Conservation (phyloP, 37 sponge, comb jelly and placozoan species). For the Petrosia ficiformis region DNA sequence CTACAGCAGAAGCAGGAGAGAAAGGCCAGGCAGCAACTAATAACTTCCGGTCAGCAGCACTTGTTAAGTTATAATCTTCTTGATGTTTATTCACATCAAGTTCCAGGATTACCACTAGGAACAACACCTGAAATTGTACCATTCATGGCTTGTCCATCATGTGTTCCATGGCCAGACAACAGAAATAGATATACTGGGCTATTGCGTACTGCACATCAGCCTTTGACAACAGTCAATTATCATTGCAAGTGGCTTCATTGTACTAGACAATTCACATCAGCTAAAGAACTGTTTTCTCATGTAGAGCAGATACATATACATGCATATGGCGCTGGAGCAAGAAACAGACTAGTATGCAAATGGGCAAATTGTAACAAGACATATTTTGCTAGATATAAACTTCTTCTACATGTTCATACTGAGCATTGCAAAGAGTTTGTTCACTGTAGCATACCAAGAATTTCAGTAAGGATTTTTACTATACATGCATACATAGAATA, state of each 20-base stretch:
- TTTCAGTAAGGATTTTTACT: no score
- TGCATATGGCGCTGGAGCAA: neutral
- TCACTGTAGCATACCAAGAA: no score
- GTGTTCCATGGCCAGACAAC: neutral
- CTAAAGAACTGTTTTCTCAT: conserved; percentile 43
- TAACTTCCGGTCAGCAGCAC: neutral
- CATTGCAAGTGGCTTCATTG: conserved; percentile 41
- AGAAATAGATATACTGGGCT: neutral
- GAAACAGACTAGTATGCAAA: conserved; percentile 12
- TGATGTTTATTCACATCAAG: neutral
- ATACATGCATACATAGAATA: no score
- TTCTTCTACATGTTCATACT: conserved; percentile 40
- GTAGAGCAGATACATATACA: conserved; percentile 31
- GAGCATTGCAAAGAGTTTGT: conserved; percentile 22
- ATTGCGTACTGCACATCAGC: no score
- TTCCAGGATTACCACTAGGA: conserved; percentile 7
- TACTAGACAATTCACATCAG: neutral
- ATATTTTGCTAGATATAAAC: conserved; percentile 48
- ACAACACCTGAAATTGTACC: conserved; percentile 33
- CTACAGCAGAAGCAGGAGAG: conserved; percentile 16
- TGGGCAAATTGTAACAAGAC: conserved; percentile 24
- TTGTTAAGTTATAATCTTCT: conserved; percentile 11
- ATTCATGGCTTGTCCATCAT: neutral
- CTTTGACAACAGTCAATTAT: neutral
- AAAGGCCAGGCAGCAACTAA: neutral